Evolutionary conservation across 1,140 invertebrate genomes (phyloP).

Genomic region (Pseudachorutes palmiensis): DNA sequence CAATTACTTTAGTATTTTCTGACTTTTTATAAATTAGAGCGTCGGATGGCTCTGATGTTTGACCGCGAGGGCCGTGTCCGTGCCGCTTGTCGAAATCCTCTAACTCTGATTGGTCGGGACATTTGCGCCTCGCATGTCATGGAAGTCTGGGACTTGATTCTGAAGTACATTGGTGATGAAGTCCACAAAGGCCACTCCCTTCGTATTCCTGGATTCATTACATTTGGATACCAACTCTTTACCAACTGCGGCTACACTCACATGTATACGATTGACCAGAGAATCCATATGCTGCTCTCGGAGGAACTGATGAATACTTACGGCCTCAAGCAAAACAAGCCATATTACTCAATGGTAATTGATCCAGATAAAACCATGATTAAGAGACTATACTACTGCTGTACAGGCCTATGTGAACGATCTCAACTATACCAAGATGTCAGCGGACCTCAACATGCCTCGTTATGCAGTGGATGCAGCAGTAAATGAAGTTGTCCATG

Average conservation of each 20-base stretch:
- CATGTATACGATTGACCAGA: background rate
- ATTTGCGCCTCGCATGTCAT: background rate
- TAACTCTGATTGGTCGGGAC: background rate
- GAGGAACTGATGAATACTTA: background rate
- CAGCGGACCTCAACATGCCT: background rate
- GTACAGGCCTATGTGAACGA: background rate
- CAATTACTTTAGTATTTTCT: too few species aligned
- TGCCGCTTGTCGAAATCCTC: background rate
- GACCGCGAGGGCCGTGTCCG: background rate
- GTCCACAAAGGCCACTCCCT: background rate
- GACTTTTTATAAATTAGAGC: too few species aligned
- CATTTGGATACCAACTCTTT: background rate
- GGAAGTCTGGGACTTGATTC: slow-evolving; percentile 5
- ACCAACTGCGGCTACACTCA: background rate
- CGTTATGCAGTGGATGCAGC: background rate
- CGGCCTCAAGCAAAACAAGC: background rate
- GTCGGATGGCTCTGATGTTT: background rate
- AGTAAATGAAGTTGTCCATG: background rate
- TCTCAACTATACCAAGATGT: background rate
- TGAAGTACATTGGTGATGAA: background rate
- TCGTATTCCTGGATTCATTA: background rate
- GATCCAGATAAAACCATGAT: background rate
- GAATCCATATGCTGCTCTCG: slow-evolving; percentile 6
- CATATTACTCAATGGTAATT: background rate
- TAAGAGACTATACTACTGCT: background rate